Percentiles rank a stretch among this genome's conserved stretches.
Evolutionary conservation across 2,888 invertebrate genomes (phyloP).

Genomic region (Gibbula magus): DNA sequence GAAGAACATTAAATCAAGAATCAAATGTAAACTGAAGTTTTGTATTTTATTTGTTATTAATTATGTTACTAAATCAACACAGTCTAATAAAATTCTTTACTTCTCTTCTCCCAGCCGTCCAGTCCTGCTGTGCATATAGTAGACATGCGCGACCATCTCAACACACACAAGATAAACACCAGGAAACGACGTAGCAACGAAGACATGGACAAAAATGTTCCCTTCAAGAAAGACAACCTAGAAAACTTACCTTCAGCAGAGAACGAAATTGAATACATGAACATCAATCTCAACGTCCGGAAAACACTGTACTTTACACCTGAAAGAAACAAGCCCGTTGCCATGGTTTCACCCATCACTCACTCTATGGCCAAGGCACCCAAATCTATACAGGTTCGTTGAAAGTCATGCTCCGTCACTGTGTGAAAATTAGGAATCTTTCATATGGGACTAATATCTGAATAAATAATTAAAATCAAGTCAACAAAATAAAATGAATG

Average conservation of each 20-base stretch:
- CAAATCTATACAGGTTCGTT: constrained; percentile 42
- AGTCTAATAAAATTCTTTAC: too few relatives aligned
- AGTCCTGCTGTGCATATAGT: constrained; percentile 62
- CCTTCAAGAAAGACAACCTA: constrained; percentile 27
- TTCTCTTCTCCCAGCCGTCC: constrained; percentile 43
- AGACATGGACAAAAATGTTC: constrained; percentile 35
- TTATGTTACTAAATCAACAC: too few relatives aligned
- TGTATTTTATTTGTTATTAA: too few relatives aligned
- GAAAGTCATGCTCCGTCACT: background rate
- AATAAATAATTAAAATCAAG: too few relatives aligned
- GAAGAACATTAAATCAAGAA: too few relatives aligned
- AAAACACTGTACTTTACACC: constrained; percentile 49
- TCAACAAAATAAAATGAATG: too few relatives aligned
- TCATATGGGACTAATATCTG: too few relatives aligned
- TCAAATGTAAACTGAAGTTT: too few relatives aligned
- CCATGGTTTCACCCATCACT: constrained; percentile 60
- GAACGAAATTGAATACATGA: constrained; percentile 50
- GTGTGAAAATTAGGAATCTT: too few relatives aligned
- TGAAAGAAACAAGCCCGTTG: constrained; percentile 46
- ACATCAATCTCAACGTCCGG: constrained; percentile 25
- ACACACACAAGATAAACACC: constrained; percentile 39
- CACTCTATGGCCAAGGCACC: constrained; percentile 49
- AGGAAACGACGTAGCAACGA: constrained; percentile 47
- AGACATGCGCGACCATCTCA: constrained; percentile 49
- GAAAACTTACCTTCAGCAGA: constrained; percentile 47